Evolutionary conservation across 2,797 vertebrate species (phyloP).

Genomic region (Syngnathus acus): DNA sequence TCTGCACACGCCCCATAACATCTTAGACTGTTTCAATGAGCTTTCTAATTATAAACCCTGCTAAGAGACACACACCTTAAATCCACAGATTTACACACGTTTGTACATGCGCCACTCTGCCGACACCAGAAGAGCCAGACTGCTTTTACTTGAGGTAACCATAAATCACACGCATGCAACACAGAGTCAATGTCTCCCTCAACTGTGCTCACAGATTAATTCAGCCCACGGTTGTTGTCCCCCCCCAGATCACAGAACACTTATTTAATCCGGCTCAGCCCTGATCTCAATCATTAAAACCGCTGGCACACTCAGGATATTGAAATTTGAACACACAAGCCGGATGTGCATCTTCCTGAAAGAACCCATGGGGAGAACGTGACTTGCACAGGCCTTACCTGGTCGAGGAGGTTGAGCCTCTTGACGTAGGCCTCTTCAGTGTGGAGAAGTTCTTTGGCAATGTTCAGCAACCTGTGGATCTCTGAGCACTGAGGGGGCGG

Average conservation of each 20-base stretch:
- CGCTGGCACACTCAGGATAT: constrained; percentile 28
- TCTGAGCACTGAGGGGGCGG: constrained; percentile 74
- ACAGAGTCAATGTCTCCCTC: constrained; percentile 12
- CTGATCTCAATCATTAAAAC: constrained; percentile 37
- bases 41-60: constrained; percentile 1
- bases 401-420: constrained; percentile 91
- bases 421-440: constrained; percentile 93
- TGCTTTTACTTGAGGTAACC: not conserved
- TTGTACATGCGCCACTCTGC: not conserved
- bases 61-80: not conserved
- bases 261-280: constrained; percentile 50
- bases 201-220: constrained; percentile 33
- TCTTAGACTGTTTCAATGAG: not conserved
- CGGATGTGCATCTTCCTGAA: not conserved
- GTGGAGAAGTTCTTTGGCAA: constrained; percentile 89
- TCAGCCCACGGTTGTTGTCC: constrained; percentile 28
- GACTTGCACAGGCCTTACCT: constrained; percentile 65
- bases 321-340: constrained; percentile 23
- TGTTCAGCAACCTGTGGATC: constrained; percentile 86
- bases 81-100: constrained; percentile 2
- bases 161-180: not conserved
- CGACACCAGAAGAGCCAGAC: too few relatives aligned
- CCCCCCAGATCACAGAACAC: constrained; percentile 1
- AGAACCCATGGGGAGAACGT: not conserved
- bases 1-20: too few relatives aligned